Evolutionary conservation across 2,113 vertebrate species (phyloP), one percentile per base, ranked within the genome.

Genomic region (Microcebus murinus): DNA sequence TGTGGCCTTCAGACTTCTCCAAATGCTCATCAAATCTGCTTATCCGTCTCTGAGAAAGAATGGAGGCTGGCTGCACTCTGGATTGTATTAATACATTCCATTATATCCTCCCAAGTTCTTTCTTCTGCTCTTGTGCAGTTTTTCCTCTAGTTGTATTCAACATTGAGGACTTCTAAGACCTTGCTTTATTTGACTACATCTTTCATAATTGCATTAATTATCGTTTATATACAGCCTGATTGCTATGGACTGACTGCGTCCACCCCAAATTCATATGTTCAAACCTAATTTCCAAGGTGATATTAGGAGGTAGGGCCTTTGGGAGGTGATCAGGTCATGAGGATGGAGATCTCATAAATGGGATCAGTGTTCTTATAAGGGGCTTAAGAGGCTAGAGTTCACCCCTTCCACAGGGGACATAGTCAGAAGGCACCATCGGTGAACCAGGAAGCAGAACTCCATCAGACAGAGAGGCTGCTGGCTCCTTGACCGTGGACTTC

Each of bases 301-400:
- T 71, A 15, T 36, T 52, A 34, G 20, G 34, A 70, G 65, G 45
- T n/a, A 39, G 6, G 25, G 34, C 31, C n/a, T 48, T 21, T 20
- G 12, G 48, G 45, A 65, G 20, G 9, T 23, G 15, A 36, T 6
- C 8, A 50, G 4, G 3, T 3, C 17, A 8, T 0, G 1, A 36
- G 17, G 12, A 17, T 29, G 15, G 9, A 76, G 23, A 4, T 21
- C 50, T 65, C 48, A 31, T 7, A 15, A 2, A 20, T 39, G n/a
- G 6, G 27, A 76, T 84, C 8, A 84, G 1, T n/a, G 48, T 17
- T 27, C 12, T 39, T 6, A 27, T 15, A 45, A 48, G 6, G 4
- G 55, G n/a, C 8, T 3, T 13, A 34, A 61, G 17, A 63, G 8
- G 25, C 70, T 12, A n/a, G 18, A 67, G n/a, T 31, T n/a, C 12